Conservation (phyloP, 2,113 vertebrate genomes). For the Seriola dumerili region DNA sequence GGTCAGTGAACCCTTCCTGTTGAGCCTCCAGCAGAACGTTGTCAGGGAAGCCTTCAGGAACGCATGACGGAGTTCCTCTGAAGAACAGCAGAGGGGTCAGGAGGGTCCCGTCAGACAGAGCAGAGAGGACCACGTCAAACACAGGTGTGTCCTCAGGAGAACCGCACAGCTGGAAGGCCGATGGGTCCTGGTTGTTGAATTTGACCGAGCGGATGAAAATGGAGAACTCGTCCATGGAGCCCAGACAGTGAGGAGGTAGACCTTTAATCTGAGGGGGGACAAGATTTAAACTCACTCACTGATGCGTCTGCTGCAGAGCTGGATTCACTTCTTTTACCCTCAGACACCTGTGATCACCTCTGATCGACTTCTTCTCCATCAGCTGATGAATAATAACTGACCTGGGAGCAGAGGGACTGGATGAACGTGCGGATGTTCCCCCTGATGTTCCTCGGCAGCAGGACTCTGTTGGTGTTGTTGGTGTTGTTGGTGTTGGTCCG, state of each 20-base stretch:
- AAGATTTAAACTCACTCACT: too few relatives aligned
- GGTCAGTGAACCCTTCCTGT: conserved; percentile 33
- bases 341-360: too few relatives aligned
- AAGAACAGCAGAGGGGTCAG: conserved; percentile 70
- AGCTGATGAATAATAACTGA: neutral
- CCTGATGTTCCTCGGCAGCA: conserved; percentile 10
- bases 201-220: conserved; percentile 46
- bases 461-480: neutral
- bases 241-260: conserved; percentile 24
- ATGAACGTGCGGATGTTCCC: conserved; percentile 10
- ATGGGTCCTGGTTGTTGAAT: neutral
- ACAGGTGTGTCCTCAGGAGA: accelerated
- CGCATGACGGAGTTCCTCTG: neutral
- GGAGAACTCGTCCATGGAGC: conserved; percentile 71
- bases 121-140: conserved; percentile 48
- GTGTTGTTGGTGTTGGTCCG: neutral
- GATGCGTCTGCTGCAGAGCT: too few relatives aligned
- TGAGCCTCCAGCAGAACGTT: conserved; percentile 69
- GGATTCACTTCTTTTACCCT: too few relatives aligned
- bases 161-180: conserved; percentile 32
- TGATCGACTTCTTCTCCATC: neutral
- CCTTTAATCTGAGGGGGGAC: conserved; percentile 1
- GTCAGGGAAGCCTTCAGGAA: conserved; percentile 66
- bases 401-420: neutral
- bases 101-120: conserved; percentile 56